Conservation (phyloP, 2,888 invertebrate genomes). For the Gastracanthus pulcherrimus region DNA sequence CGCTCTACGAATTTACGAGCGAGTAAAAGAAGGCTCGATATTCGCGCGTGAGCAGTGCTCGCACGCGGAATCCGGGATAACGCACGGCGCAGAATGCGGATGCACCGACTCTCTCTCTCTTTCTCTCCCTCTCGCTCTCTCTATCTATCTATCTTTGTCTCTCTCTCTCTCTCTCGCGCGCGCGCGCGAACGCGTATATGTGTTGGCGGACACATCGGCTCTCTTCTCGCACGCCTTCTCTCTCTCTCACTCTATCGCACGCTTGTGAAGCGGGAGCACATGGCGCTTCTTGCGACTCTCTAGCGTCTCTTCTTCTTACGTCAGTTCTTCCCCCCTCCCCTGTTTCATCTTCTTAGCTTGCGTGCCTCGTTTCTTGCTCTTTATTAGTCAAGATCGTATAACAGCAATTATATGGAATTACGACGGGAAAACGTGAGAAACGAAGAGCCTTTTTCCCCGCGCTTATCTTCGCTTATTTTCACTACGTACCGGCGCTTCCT, state of each 20-base stretch:
- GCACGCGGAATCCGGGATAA: constrained; percentile 53
- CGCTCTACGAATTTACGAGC: constrained; percentile 51
- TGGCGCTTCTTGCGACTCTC: constrained; percentile 18
- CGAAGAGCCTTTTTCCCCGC: constrained; percentile 14
- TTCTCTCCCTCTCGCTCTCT: too few species aligned
- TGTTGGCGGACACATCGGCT: constrained; percentile 36
- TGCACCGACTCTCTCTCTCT: too few species aligned
- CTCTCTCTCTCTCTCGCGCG: too few species aligned
- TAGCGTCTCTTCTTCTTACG: neutral
- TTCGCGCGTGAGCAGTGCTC: constrained; percentile 34
- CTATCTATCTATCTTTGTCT: too few species aligned
- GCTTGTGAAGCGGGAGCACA: neutral
- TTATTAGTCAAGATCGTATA: constrained; percentile 67
- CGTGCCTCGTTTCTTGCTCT: constrained; percentile 61
- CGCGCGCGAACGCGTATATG: neutral
- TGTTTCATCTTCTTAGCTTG: constrained; percentile 28
- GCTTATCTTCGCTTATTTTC: constrained; percentile 20
- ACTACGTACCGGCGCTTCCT: neutral
- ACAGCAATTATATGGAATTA: constrained; percentile 67
- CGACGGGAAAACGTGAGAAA: constrained; percentile 55
- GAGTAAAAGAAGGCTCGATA: constrained; percentile 43
- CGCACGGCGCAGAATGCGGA: constrained; percentile 57
- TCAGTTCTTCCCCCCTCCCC: constrained; percentile 42
- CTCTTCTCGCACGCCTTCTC: neutral
- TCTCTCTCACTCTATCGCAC: neutral